These are phyloP conservation scores for Amblyjoppa fuscipennis DNA, from an alignment of 2,888 invertebrate species.

Conservation along the genomic window DNA sequence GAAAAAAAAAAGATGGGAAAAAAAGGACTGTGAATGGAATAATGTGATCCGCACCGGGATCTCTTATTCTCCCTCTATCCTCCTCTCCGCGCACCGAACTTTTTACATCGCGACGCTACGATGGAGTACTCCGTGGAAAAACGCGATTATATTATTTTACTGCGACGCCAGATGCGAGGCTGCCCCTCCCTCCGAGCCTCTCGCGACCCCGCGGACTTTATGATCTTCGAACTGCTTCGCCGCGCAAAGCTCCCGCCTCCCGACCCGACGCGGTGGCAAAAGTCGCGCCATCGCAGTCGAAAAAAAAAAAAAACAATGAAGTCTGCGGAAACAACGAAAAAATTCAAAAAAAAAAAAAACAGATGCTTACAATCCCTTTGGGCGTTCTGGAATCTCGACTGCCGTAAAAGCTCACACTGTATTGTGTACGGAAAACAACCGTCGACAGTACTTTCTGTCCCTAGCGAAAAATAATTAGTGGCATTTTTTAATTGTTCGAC, in stretches of 20 bases:
- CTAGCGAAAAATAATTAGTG: slow-evolving; percentile 3
- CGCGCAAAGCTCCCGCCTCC: slow-evolving; percentile 33
- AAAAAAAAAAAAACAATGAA: neutral
- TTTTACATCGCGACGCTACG: neutral
- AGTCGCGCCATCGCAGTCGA: neutral
- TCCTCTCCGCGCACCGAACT: neutral
- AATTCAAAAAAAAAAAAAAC: neutral
- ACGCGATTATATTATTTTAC: slow-evolving; percentile 50
- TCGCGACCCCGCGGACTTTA: slow-evolving; percentile 31
- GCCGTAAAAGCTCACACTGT: neutral
- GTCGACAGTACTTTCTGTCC: neutral
- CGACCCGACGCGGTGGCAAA: neutral
- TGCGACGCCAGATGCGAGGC: slow-evolving; percentile 44
- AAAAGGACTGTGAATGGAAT: slow-evolving; percentile 46
- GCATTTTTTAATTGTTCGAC: slow-evolving; percentile 3
- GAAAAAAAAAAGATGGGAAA: slow-evolving; percentile 7
- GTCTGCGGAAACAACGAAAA: neutral
- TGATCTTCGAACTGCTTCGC: slow-evolving; percentile 41
- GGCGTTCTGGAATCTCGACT: neutral
- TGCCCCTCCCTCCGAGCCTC: neutral
- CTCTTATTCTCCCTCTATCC: slow-evolving; percentile 42
- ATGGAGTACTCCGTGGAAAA: slow-evolving; percentile 34
- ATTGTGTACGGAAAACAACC: neutral
- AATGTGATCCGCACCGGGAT: slow-evolving; percentile 57
- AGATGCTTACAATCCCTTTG: neutral